Evolutionary conservation across 2,797 vertebrate species (phyloP).

Genomic region (Choloepus didactylus): DNA sequence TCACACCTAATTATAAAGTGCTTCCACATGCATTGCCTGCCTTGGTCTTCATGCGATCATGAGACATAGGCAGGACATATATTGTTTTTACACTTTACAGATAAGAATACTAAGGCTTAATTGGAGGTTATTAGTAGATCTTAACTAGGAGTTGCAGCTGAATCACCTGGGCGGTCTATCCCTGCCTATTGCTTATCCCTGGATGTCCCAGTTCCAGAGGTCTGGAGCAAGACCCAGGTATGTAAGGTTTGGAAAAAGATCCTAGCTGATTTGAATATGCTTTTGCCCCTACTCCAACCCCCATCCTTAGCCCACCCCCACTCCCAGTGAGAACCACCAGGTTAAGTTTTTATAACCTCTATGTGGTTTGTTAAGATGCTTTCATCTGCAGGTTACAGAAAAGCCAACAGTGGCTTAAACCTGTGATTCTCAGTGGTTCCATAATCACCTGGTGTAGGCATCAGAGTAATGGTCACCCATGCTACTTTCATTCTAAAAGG

Average conservation of each 20-base stretch:
- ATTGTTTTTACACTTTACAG: conserved; percentile 6
- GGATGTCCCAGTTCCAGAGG: neutral
- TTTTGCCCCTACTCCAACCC: neutral
- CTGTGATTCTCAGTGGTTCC: neutral
- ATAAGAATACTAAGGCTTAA: neutral
- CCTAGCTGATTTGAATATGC: neutral
- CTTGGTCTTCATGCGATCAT: neutral
- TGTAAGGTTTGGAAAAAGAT: conserved; percentile 3
- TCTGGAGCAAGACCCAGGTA: neutral
- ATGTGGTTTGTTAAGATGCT: neutral
- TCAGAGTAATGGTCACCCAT: neutral
- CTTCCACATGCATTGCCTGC: neutral
- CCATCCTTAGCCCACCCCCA: neutral
- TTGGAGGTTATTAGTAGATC: neutral
- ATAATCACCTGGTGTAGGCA: neutral
- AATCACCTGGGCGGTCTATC: neutral
- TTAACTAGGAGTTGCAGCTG: neutral
- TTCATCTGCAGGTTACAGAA: neutral
- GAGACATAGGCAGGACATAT: neutral
- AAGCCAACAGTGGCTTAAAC: conserved; percentile 9
- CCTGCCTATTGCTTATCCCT: neutral
- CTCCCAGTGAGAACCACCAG: neutral
- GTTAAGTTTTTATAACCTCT: conserved; percentile 21
- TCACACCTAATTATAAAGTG: neutral
- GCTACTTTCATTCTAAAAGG: neutral